A percentile compares a stretch with the other conserved stretches of the same genome.
Evolutionary conservation across 2,888 invertebrate genomes (phyloP).

Genomic region (Zaprionus lineosus): DNA sequence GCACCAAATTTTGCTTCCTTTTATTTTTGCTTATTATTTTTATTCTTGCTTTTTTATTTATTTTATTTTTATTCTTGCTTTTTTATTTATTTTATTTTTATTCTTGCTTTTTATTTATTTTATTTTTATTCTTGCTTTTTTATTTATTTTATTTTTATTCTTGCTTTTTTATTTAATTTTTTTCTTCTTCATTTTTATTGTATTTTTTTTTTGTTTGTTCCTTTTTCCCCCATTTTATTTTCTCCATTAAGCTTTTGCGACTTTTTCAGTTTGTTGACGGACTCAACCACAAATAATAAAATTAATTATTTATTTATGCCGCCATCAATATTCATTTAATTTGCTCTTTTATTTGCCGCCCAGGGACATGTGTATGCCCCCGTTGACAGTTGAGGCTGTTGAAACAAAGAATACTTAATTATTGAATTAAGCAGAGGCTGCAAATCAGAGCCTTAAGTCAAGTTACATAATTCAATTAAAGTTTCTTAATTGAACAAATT

Average conservation of each 20-base stretch:
- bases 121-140: background rate
- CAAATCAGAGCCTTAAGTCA: too few species aligned
- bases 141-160: too few species aligned
- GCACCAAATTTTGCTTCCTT: slow-evolving; percentile 9
- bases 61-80: background rate
- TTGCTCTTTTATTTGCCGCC: background rate
- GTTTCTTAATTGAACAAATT: too few species aligned
- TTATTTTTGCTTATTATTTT: background rate
- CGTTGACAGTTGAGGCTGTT: slow-evolving; percentile 1
- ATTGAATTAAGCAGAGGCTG: too few species aligned
- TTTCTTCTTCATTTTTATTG: too few species aligned
- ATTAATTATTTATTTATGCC: slow-evolving; percentile 47
- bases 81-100: too few species aligned
- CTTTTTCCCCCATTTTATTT: background rate
- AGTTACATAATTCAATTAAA: too few species aligned
- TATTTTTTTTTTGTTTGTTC: background rate
- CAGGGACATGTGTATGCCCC: too few species aligned
- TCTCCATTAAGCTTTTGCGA: too few species aligned
- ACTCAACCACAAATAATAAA: slow-evolving; percentile 34
- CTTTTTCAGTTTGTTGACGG: too few species aligned
- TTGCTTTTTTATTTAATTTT: too few species aligned
- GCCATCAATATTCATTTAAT: slow-evolving; percentile 48
- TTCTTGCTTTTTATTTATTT: background rate
- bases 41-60: background rate
- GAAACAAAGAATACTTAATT: too few species aligned